Base-by-base conservation (phyloP, 2,888 invertebrate species). In the Rutpela maculata region DNA sequence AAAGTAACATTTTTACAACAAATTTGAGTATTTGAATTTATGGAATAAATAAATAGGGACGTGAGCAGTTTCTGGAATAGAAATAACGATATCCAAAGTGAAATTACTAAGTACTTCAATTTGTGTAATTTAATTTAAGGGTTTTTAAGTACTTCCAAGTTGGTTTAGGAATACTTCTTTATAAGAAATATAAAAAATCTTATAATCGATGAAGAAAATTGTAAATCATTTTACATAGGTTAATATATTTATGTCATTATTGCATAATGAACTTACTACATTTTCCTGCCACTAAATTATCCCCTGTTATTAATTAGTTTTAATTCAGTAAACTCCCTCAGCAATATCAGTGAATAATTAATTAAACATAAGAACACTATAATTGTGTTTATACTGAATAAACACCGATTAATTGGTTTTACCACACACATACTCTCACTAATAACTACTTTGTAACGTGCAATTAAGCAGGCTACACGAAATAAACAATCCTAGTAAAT, bases 351-450 rank as follows among this genome's bases (percentile, higher is more conserved):
- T 35, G 38, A 59, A 59, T 35, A 57, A 69, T 69, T 26, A 69
- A 57, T 69, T 59, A 69, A n/a, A 59, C 26, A 17, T 59, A 69
- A 69, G 69, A 57, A 35, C 57, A 12, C 35, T 57, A 19, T 56
- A 69, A 69, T 69, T 69, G 69, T 57, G 69, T 69, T 69, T 69
- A 69, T 69, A 57, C 35, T 57, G 69, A 57, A 75, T 78, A 74
- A 76, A 76, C 72, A 65, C 57, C 63, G 71, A 74, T 76, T 76
- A 76, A 76, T 76, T 67, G 76, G 15, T 72, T 74, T 72, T 78
- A 78, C 80, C 80, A 78, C 78, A 76, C 80, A 80, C 76, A 80
- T 74, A 63, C 76, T 74, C 66, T 76, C 72, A 72, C 74, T 80
- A 80, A 80, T 80, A 78, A 75, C 75, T 63, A 74, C 66, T 76